A percentile compares a stretch with the other conserved stretches of the same genome.
Evolutionary conservation across 1,140 invertebrate genomes (phyloP).

Genomic region (Magallana angulata): DNA sequence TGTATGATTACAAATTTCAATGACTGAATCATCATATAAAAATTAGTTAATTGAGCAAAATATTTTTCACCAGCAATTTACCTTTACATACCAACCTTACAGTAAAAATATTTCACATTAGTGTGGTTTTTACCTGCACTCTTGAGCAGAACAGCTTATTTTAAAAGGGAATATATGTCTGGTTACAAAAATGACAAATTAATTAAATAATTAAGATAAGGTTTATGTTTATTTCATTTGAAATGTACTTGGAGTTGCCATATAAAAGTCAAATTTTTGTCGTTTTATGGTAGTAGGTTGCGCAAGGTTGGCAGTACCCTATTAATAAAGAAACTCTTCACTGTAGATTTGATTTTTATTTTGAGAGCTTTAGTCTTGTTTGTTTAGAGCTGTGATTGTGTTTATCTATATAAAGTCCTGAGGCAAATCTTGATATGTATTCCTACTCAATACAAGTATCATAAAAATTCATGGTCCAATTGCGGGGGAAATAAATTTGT

Average conservation of each 20-base stretch:
- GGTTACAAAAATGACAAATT: slow-evolving; percentile 10
- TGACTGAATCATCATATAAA: too few species aligned
- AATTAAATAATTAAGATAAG: not conserved
- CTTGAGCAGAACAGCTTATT: too few species aligned
- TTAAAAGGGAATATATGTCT: too few species aligned
- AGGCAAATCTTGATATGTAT: not conserved
- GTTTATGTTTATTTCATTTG: slow-evolving; percentile 26
- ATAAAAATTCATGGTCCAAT: not conserved
- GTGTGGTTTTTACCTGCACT: too few species aligned
- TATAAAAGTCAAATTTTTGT: slow-evolving; percentile 23
- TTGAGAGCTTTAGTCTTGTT: not conserved
- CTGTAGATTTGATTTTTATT: not conserved
- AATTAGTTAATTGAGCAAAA: too few species aligned
- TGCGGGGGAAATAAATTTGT: not conserved
- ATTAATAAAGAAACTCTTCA: not conserved
- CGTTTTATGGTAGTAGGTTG: not conserved
- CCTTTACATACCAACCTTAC: too few species aligned
- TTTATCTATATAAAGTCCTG: not conserved
- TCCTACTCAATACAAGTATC: not conserved
- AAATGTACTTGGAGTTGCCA: slow-evolving; percentile 9
- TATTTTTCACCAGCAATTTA: too few species aligned
- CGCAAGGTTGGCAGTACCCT: not conserved
- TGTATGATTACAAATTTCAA: too few species aligned
- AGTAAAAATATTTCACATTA: too few species aligned
- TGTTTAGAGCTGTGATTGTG: not conserved